A percentile compares a stretch with the other conserved stretches of the same genome.
Evolutionary conservation across 2,113 vertebrate genomes (phyloP).

Genomic region (Bubo bubo): DNA sequence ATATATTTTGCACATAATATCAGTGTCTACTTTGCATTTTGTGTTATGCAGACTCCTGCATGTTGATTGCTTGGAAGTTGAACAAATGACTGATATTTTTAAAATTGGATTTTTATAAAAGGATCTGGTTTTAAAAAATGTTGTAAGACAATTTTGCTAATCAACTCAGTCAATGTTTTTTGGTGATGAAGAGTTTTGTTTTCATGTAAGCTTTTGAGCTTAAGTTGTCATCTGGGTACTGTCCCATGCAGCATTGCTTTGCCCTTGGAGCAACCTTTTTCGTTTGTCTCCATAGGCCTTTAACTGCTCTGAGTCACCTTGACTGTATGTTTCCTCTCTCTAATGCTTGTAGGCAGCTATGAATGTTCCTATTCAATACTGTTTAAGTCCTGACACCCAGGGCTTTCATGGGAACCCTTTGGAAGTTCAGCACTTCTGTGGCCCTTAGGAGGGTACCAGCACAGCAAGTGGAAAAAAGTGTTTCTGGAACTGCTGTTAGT

Average conservation of each 20-base stretch:
- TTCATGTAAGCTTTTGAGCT: not conserved
- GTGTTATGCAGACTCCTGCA: not conserved
- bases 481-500: not conserved
- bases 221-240: not conserved
- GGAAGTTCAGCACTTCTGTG: not conserved
- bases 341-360: not conserved
- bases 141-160: not conserved
- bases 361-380: not conserved
- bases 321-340: not conserved
- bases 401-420: not conserved
- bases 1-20: not conserved
- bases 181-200: not conserved
- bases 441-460: not conserved
- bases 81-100: not conserved
- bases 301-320: not conserved
- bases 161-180: not conserved
- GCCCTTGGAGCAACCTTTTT: not conserved
- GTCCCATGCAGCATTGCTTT: not conserved
- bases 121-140: not conserved
- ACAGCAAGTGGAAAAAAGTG: not conserved
- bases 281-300: not conserved
- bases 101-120: not conserved
- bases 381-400: not conserved
- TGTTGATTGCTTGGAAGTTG: not conserved
- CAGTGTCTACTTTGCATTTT: not conserved